These are phyloP conservation scores for Drosophila algonquin DNA, from an alignment of 2,888 invertebrate species.

Conservation along the genomic window DNA sequence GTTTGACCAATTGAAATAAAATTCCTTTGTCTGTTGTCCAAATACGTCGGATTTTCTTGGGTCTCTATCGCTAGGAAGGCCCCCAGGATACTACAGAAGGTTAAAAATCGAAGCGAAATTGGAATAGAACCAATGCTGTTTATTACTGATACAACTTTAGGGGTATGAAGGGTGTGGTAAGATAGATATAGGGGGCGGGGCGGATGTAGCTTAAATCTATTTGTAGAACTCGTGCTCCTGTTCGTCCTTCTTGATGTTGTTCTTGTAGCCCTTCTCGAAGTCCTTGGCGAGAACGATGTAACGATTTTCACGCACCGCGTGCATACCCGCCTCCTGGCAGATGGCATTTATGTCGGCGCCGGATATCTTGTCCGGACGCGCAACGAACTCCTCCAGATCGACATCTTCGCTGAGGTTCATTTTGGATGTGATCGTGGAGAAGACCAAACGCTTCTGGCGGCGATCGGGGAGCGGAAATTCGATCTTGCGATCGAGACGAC, in stretches of 20 bases:
- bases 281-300: slow-evolving; percentile 99
- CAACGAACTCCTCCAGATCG: slow-evolving; percentile 99
- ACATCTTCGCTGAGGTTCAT: slow-evolving; percentile 99
- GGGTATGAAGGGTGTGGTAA: not conserved
- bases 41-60: not conserved
- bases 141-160: not conserved
- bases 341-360: slow-evolving; percentile 99
- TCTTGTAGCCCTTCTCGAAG: slow-evolving; percentile 99
- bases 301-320: slow-evolving; percentile 99
- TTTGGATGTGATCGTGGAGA: slow-evolving; percentile 97
- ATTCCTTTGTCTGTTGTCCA: slow-evolving; percentile 51
- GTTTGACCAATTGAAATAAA: no score
- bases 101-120: not conserved
- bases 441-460: slow-evolving; percentile 97
- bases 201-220: slow-evolving; percentile 85
- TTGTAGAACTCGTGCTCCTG: slow-evolving; percentile 99
- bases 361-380: slow-evolving; percentile 98
- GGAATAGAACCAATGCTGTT: not conserved
- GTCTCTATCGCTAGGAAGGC: not conserved
- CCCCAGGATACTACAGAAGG: not conserved
- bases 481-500: slow-evolving; percentile 98
- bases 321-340: slow-evolving; percentile 99
- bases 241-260: slow-evolving; percentile 98
- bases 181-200: not conserved
- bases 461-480: slow-evolving; percentile 97